phyloP scores from a whole-genome alignment of 2,888 invertebrate genomes.

The Drosophila longiperda region DNA sequence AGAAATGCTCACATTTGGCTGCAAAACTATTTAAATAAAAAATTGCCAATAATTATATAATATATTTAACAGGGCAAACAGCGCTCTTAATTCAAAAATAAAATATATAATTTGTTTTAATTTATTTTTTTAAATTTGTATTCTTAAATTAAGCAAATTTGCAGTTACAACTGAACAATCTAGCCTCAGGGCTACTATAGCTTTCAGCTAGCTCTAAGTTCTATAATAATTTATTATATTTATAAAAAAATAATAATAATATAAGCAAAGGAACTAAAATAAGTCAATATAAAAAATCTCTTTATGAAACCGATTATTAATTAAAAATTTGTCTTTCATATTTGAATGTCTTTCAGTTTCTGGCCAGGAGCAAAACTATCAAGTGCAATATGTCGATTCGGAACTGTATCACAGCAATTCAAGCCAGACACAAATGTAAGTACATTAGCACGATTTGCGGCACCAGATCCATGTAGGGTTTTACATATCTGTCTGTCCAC shows the following conservation, averaged over 20 bases:
- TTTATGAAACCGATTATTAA: not conserved
- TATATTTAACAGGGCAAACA: too few species aligned
- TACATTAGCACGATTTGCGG: slow-evolving; percentile 5
- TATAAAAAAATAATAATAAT: not conserved
- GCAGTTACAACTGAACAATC: not conserved
- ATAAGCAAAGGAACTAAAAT: not conserved
- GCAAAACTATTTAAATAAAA: too few species aligned
- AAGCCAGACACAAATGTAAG: slow-evolving; percentile 87
- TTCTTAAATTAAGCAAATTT: not conserved
- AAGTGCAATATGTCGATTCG: slow-evolving; percentile 91
- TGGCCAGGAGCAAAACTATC: slow-evolving; percentile 86
- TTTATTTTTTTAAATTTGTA: not conserved
- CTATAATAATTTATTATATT: not conserved
- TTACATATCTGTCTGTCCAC: slow-evolving; percentile 5
- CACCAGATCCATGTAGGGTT: not conserved
- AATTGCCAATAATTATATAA: too few species aligned
- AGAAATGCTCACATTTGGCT: too few species aligned
- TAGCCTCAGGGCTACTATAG: not conserved
- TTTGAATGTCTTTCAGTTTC: slow-evolving; percentile 77
- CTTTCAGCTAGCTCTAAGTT: not conserved
- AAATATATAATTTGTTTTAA: not conserved
- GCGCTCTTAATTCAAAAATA: not conserved
- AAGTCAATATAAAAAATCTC: not conserved
- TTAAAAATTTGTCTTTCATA: not conserved
- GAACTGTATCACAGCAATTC: slow-evolving; percentile 88